phyloP scores from a whole-genome alignment of 2,888 invertebrate genomes.

The Drosophila glabriapex region DNA sequence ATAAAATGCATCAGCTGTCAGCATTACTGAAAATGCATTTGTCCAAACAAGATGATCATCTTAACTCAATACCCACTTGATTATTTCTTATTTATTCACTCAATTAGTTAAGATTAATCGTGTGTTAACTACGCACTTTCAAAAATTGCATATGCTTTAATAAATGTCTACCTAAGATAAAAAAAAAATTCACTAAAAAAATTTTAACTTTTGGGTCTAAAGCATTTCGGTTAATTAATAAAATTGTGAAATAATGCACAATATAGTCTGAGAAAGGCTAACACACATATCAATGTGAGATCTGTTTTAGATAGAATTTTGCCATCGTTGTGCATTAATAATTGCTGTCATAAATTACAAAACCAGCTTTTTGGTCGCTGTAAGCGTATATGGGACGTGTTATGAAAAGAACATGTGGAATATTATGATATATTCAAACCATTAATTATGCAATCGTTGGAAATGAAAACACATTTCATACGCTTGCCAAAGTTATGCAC shows the following conservation, averaged over 20 bases:
- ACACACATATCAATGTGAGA: not conserved
- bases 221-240: not conserved
- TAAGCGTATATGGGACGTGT: constrained; percentile 1
- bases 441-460: constrained; percentile 60
- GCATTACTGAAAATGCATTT: constrained; percentile 27
- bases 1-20: constrained; percentile 24
- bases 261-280: not conserved
- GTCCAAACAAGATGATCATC: constrained; percentile 18
- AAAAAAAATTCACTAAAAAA: not conserved
- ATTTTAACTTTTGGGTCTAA: not conserved
- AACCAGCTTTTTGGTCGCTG: not conserved
- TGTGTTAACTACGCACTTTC: constrained; percentile 16
- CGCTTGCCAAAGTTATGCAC: constrained; percentile 49
- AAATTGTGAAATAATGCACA: not conserved
- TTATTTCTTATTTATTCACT: constrained; percentile 16
- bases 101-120: constrained; percentile 19
- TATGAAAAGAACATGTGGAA: constrained; percentile 4
- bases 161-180: not conserved
- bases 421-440: constrained; percentile 23
- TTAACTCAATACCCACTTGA: constrained; percentile 7
- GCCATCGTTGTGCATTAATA: not conserved
- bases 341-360: constrained; percentile 1
- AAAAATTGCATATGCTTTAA: not conserved
- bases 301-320: not conserved
- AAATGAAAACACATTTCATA: constrained; percentile 55